Percentiles rank a stretch among this genome's conserved stretches.
These are phyloP conservation scores for Latrodectus elegans DNA, from an alignment of 2,888 invertebrate species.

Conservation along the genomic window DNA sequence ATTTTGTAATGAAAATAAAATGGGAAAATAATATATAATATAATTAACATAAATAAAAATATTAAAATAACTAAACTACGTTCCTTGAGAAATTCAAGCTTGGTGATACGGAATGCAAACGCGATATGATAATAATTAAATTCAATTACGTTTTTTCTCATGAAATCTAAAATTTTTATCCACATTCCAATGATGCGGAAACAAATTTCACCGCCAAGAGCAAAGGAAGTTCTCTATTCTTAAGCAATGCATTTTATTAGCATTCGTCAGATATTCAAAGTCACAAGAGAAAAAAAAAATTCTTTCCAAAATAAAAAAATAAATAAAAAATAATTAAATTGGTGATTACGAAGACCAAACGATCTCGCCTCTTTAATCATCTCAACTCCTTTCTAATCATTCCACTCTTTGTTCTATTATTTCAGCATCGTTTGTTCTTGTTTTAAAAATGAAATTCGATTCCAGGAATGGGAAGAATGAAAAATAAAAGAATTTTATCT, in stretches of 20 bases:
- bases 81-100: too few species aligned
- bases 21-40: too few species aligned
- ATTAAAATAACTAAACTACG: too few species aligned
- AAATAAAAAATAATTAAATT: constrained; percentile 13
- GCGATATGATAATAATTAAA: not conserved
- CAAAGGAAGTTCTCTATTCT: not conserved
- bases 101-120: not conserved
- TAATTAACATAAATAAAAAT: too few species aligned
- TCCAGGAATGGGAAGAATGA: constrained; percentile 16
- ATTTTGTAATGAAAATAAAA: too few species aligned
- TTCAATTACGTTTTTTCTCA: not conserved
- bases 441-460: constrained; percentile 56
- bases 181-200: not conserved
- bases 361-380: constrained; percentile 59
- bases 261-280: not conserved
- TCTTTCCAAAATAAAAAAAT: not conserved
- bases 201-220: not conserved
- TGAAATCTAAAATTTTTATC: not conserved
- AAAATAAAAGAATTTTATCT: constrained; percentile 7
- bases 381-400: constrained; percentile 56
- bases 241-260: not conserved
- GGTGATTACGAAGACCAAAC: constrained; percentile 55
- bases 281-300: not conserved
- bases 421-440: constrained; percentile 20
- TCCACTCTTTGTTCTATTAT: constrained; percentile 45